Evolutionary conservation across 2,888 invertebrate genomes (phyloP), one percentile per base, ranked within the genome.

Genomic region (Timandra comae): DNA sequence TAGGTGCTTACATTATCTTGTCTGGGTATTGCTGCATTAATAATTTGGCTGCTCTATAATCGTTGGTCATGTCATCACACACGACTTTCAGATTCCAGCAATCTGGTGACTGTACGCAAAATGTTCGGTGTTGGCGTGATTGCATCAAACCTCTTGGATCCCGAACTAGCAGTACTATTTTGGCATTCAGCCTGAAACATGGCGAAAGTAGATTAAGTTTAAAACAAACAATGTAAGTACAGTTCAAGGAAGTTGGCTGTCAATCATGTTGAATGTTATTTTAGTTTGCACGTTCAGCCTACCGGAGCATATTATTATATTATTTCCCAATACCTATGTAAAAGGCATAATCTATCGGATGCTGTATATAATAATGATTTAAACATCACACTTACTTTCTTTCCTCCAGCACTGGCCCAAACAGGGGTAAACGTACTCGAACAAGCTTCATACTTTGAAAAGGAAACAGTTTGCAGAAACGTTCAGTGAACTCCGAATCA

Each of bases 381-480:
- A n/a, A n/a, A n/a, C n/a, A n/a, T 25, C 21, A 31, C 43, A 87
- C 89, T 88, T 76, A 93, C 93, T 87, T 87, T 74, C 89, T 85
- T 68, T 93, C 92, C 46, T 90, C 85, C 33, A 96, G 79, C 30
- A 96, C 78, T 42, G 89, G 87, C 58, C 93, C 91, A 27, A 93
- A 90, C 7, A 93, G 87, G 38, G 88, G 88, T 51, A 95, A 85
- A 41, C 95, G 87, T 53, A 96, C 72, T 39, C 96, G 87, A 12
- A 96, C 95, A 43, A 93, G 88, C 74, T 96, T 96, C 93, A 95
- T 93, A 46, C 92, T 93, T 68, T 96, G 96, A 70, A 95, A 92
- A 7, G 96, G 96, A 71, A 95, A 96, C 50, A 94, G 81, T 64
- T 88, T 89, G 80, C 96, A 96, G 79, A 94, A 91, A 44, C 88